phyloP scores from a whole-genome alignment of 2,797 vertebrate genomes.

The Erethizon dorsatum region DNA sequence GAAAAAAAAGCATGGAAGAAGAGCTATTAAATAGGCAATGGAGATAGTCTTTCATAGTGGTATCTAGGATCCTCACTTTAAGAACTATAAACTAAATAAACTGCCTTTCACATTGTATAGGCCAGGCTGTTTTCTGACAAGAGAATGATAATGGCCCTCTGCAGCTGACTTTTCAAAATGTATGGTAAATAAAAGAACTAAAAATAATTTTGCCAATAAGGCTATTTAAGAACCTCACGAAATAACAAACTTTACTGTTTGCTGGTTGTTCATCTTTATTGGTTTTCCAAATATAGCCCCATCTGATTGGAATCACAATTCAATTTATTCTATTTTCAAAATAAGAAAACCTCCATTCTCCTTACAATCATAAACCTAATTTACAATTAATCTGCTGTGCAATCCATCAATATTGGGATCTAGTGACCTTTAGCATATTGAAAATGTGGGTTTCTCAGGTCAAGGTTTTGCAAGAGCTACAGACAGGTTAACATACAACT shows the following conservation, averaged over 20 bases:
- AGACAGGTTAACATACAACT: neutral
- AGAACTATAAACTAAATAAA: neutral
- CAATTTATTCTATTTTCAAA: conserved; percentile 14
- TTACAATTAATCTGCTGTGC: neutral
- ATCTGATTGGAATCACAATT: neutral
- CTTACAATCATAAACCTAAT: neutral
- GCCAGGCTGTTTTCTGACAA: neutral
- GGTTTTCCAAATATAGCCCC: neutral
- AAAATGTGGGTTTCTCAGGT: neutral
- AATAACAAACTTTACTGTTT: conserved; percentile 8
- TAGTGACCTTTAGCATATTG: conserved; percentile 15
- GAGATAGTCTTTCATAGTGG: neutral
- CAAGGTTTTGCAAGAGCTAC: neutral
- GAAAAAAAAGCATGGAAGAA: neutral
- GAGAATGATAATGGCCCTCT: neutral
- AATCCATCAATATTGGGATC: neutral
- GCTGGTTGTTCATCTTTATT: neutral
- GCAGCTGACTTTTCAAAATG: neutral
- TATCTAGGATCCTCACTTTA: neutral
- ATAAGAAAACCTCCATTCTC: neutral
- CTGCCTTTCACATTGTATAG: neutral
- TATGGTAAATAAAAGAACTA: neutral
- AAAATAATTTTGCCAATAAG: neutral
- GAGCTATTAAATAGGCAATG: neutral
- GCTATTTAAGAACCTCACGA: neutral